Evolutionary conservation across 2,888 invertebrate genomes (phyloP).

Genomic region (Macaria notata): DNA sequence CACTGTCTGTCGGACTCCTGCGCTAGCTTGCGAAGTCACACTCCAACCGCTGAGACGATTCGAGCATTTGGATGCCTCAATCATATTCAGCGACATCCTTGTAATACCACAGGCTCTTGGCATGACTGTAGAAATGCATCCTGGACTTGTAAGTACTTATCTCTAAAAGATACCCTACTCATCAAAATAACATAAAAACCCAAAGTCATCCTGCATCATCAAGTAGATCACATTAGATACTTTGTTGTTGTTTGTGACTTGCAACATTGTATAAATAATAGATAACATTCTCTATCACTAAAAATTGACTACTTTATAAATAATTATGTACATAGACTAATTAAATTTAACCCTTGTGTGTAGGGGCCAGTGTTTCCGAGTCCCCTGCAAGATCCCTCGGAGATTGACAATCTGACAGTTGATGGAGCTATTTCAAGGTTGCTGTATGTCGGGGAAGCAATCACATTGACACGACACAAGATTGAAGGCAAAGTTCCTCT

Average conservation of each 20-base stretch:
- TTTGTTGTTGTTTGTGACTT: background rate
- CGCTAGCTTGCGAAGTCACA: constrained; percentile 96
- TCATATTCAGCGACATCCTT: constrained; percentile 98
- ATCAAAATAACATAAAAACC: background rate
- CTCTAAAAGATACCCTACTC: background rate
- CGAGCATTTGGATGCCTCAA: constrained; percentile 95
- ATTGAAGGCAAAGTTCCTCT: constrained; percentile 96
- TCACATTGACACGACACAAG: constrained; percentile 94
- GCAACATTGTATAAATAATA: constrained; percentile 1
- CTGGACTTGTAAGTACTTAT: constrained; percentile 86
- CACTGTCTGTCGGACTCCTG: constrained; percentile 94
- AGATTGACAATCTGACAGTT: constrained; percentile 85
- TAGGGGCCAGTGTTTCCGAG: constrained; percentile 95
- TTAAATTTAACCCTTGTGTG: constrained; percentile 30
- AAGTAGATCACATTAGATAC: no score
- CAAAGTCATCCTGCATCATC: no score
- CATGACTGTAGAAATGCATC: constrained; percentile 95
- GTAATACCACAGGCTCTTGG: constrained; percentile 98
- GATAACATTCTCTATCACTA: constrained; percentile 1
- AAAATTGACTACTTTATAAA: background rate
- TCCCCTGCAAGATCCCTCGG: constrained; percentile 88
- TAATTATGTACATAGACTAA: background rate
- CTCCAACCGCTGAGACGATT: constrained; percentile 94
- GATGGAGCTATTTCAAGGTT: constrained; percentile 86
- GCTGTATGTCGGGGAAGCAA: constrained; percentile 95